Percentiles rank a stretch among this genome's conserved stretches.
Conservation (phyloP, 2,888 invertebrate species). For the Philereme vetulata region DNA sequence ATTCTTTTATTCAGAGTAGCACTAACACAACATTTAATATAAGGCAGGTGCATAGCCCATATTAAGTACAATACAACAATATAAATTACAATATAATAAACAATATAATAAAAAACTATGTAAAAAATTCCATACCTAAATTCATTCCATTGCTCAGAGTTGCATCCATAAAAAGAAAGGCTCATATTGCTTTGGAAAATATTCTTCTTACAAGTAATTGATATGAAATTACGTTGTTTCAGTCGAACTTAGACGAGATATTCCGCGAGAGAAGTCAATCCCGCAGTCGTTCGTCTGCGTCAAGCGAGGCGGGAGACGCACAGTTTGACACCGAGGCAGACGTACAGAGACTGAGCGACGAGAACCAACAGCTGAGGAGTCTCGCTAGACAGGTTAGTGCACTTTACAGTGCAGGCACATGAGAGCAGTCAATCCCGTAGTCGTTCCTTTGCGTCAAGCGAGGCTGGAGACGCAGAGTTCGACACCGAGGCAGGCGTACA, state of each 20-base stretch:
- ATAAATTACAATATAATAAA: too few relatives aligned
- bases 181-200: too few relatives aligned
- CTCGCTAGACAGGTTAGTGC: constrained; percentile 57
- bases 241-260: constrained; percentile 51
- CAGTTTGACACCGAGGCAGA: constrained; percentile 20
- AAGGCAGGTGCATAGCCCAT: too few relatives aligned
- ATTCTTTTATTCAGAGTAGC: too few relatives aligned
- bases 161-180: too few relatives aligned
- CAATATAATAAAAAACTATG: too few relatives aligned
- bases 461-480: constrained; percentile 37
- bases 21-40: too few relatives aligned
- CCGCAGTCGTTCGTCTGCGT: constrained; percentile 41
- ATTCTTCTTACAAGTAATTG: too few relatives aligned
- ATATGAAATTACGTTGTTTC: background rate
- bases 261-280: constrained; percentile 41
- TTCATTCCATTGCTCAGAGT: too few relatives aligned
- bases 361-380: constrained; percentile 60
- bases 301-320: constrained; percentile 45
- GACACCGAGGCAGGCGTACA: constrained; percentile 31
- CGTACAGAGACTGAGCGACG: constrained; percentile 48
- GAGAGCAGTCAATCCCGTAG: constrained; percentile 40
- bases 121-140: too few relatives aligned
- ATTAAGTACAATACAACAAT: too few relatives aligned
- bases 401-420: too few relatives aligned
- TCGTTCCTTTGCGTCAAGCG: constrained; percentile 45